Evolutionary conservation across 1,140 invertebrate genomes (phyloP).

Genomic region (Zaprionus davidi): DNA sequence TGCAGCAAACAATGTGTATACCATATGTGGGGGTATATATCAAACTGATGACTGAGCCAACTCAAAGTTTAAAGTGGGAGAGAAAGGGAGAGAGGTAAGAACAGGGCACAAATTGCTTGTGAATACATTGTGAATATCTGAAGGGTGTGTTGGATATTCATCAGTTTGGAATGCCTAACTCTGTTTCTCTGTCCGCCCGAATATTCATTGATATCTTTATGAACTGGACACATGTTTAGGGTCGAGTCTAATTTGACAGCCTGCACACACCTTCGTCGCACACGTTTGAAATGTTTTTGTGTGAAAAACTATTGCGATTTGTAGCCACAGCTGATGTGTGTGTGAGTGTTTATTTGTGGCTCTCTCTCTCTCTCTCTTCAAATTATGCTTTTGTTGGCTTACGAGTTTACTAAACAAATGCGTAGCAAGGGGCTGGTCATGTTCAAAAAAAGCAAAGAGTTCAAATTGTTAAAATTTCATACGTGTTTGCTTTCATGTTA

Average conservation of each 20-base stretch:
- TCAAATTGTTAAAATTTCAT: constrained; percentile 72
- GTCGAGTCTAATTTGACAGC: constrained; percentile 18
- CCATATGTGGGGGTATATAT: neutral
- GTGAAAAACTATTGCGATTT: constrained; percentile 3
- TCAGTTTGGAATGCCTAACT: neutral
- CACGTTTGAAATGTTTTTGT: neutral
- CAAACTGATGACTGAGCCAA: neutral
- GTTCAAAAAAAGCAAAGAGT: constrained; percentile 38
- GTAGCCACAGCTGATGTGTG: constrained; percentile 9
- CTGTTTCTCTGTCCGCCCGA: neutral
- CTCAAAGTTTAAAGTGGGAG: neutral
- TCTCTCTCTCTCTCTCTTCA: constrained; percentile 4
- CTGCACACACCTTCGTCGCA: constrained; percentile 21
- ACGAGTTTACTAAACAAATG: constrained; percentile 55
- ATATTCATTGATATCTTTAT: constrained; percentile 48
- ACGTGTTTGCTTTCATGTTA: constrained; percentile 64
- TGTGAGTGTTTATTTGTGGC: constrained; percentile 20
- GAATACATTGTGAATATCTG: neutral
- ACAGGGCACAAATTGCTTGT: neutral
- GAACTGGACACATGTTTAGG: constrained; percentile 26
- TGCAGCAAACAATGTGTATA: neutral
- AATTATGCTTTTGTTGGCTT: constrained; percentile 60
- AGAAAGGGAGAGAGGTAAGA: neutral
- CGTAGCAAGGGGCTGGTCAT: neutral
- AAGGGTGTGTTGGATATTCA: neutral